A percentile compares a stretch with the other conserved stretches of the same genome.
Evolutionary conservation across 1,140 invertebrate genomes (phyloP).

Genomic region (Zaprionus davidi): DNA sequence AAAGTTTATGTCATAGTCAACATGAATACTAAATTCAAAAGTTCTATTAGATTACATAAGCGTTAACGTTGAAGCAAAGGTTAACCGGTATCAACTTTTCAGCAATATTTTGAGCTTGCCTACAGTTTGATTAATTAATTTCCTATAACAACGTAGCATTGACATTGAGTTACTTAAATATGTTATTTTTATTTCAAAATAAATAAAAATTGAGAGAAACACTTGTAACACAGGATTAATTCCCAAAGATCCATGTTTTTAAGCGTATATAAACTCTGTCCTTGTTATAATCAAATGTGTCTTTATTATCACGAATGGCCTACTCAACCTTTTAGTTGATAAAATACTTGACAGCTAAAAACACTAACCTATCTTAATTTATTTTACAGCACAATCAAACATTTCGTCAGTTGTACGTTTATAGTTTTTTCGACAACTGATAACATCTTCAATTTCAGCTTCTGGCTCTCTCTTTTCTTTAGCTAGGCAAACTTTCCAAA

Average conservation of each 20-base stretch:
- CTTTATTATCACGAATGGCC: neutral
- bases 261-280: no score
- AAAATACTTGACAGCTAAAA: neutral
- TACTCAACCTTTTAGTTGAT: neutral
- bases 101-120: neutral
- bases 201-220: no score
- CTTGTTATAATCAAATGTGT: neutral
- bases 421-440: no score
- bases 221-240: no score
- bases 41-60: slow-evolving; percentile 36
- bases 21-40: slow-evolving; percentile 5
- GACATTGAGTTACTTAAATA: neutral
- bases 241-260: no score
- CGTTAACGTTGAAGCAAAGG: neutral
- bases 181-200: neutral
- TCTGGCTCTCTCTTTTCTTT: no score
- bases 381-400: neutral
- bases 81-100: neutral
- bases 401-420: slow-evolving; percentile 7
- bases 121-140: neutral
- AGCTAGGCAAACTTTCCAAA: neutral
- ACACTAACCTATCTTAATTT: slow-evolving; percentile 16
- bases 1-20: slow-evolving; percentile 40
- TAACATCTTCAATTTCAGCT: no score
- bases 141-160: neutral